Percentiles rank a stretch among this genome's conserved stretches.
These are phyloP conservation scores for Sphyrna mokarran DNA, from an alignment of 2,113 vertebrate genomes.

Conservation along the genomic window DNA sequence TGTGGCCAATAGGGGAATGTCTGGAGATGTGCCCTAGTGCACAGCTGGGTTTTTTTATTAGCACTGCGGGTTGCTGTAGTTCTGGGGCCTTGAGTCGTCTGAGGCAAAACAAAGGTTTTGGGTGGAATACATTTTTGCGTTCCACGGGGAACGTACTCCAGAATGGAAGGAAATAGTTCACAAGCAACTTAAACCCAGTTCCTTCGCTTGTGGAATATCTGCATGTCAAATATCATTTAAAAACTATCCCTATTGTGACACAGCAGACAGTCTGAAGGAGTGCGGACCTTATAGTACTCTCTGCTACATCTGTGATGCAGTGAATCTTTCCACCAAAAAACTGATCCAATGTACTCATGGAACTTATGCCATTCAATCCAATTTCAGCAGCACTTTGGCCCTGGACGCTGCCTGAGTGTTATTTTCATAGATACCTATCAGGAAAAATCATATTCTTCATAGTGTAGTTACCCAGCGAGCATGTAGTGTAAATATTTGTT, in stretches of 20 bases:
- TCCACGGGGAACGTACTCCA: not conserved
- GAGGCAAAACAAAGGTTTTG: too few relatives aligned
- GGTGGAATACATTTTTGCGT: too few relatives aligned
- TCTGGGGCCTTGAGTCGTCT: too few relatives aligned
- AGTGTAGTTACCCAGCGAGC: not conserved
- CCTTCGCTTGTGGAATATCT: not conserved
- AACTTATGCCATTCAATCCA: not conserved
- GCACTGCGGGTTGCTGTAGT: too few relatives aligned
- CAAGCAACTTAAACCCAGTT: not conserved
- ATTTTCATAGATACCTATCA: not conserved
- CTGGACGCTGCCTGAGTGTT: not conserved
- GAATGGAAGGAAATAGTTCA: not conserved
- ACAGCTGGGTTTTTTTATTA: too few relatives aligned
- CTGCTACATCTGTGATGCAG: not conserved
- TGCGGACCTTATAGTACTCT: not conserved
- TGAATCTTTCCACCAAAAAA: not conserved
- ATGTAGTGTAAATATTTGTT: constrained; percentile 6
- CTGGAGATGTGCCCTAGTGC: too few relatives aligned
- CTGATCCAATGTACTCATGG: not conserved
- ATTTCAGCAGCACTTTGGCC: not conserved
- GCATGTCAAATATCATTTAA: not conserved
- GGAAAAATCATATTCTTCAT: not conserved
- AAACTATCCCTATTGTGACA: not conserved
- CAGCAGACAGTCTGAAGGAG: not conserved
- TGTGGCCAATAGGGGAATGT: too few relatives aligned